Base-by-base conservation (phyloP, 2,888 invertebrate species). In the Nudaria mundana region DNA sequence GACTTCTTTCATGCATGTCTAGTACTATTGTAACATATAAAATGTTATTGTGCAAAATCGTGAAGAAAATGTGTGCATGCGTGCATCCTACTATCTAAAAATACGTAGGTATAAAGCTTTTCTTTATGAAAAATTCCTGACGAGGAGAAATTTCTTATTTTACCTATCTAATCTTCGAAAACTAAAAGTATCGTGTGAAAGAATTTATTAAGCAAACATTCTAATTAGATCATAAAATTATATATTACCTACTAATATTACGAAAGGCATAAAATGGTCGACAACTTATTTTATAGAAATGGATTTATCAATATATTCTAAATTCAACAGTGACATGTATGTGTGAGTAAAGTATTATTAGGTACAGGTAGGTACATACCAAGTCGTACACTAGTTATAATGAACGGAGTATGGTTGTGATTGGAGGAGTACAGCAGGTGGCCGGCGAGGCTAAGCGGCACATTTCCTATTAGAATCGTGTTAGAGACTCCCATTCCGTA, bases 381-480 rank as follows among this genome's bases (percentile, higher is more conserved):
- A n/a, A n/a, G n/a, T n/a, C n/a, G n/a, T n/a, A 52, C 57, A 33
- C 41, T 43, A 36, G 47, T 34, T 47, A 52, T 60, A 52, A 57
- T 60, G 50, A 53, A 52, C 50, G 40, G 30, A 16, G 30, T 50
- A 44, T 52, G 50, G 25, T 35, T 44, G 53, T 57, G 57, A 60
- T 60, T 60, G 61, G 57, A 44, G 58, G 30, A 39, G 40, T 40
- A 32, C 25, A 58, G 79, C 81, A 83, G 83, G 77, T 82, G 83
- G 75, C 51, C 42, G 40, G 53, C 63, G 63, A 52, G 59, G 60
- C 60, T 64, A 57, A 63, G 63, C 65, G 64, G 57, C 71, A 66
- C 64, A 72, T 82, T 81, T 85, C 86, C 82, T 83, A 85, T 87
- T 87, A 84, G 84, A 83, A 79, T 78, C 81, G 64, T 65, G 71